These are phyloP conservation scores for Reticulitermes speratus DNA, from an alignment of 1,140 invertebrate genomes.

Conservation along the genomic window DNA sequence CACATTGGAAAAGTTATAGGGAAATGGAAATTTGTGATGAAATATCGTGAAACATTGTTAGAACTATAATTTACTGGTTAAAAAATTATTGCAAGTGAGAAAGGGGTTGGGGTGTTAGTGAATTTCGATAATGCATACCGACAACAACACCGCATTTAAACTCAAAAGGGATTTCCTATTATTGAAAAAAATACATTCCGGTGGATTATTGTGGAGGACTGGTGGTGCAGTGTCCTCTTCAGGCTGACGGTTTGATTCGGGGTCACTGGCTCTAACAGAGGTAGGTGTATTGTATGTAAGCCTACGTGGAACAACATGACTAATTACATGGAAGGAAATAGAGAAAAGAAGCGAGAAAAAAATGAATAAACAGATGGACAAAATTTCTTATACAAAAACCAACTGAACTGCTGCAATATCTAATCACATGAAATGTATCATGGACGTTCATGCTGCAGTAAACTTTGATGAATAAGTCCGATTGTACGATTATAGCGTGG, in stretches of 20 bases:
- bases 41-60: slow-evolving; percentile 38
- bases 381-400: too few relatives aligned
- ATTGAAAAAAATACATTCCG: background rate
- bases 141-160: slow-evolving; percentile 14
- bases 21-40: slow-evolving; percentile 42
- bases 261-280: too few relatives aligned
- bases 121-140: slow-evolving; percentile 34
- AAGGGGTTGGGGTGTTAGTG: slow-evolving; percentile 25
- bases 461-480: too few relatives aligned
- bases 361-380: too few relatives aligned
- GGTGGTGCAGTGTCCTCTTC: background rate
- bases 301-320: too few relatives aligned
- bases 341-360: too few relatives aligned
- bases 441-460: too few relatives aligned
- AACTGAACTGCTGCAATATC: too few relatives aligned
- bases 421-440: too few relatives aligned
- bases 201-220: background rate
- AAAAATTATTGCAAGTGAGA: slow-evolving; percentile 19
- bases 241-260: background rate
- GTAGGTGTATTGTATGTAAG: too few relatives aligned
- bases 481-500: too few relatives aligned
- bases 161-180: slow-evolving; percentile 12
- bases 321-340: too few relatives aligned
- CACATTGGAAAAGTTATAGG: slow-evolving; percentile 39
- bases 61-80: slow-evolving; percentile 34